Percentiles rank a stretch among this genome's conserved stretches.
Evolutionary conservation across 2,113 vertebrate species (phyloP).

Genomic region (Bagarius yarrelli): DNA sequence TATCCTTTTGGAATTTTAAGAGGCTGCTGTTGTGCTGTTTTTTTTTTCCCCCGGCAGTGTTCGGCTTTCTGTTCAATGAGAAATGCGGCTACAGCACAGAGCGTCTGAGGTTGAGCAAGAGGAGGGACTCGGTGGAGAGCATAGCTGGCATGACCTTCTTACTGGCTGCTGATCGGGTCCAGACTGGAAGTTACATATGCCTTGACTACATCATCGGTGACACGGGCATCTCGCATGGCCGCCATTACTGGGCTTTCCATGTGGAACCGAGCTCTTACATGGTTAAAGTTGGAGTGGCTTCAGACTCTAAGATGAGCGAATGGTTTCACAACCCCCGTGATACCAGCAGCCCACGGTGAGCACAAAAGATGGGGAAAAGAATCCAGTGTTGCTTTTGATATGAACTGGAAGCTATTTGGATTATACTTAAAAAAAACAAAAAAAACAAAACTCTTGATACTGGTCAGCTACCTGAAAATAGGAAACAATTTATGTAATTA

Average conservation of each 20-base stretch:
- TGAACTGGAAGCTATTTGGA: background rate
- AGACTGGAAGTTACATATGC: conserved; percentile 84
- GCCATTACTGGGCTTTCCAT: conserved; percentile 91
- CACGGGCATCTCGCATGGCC: conserved; percentile 84
- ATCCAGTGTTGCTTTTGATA: background rate
- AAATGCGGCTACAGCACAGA: conserved; percentile 92
- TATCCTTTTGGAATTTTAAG: background rate
- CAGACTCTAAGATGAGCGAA: conserved; percentile 85
- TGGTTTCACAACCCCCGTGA: conserved; percentile 90
- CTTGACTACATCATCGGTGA: conserved; percentile 94
- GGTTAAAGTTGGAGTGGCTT: conserved; percentile 92
- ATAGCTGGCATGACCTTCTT: conserved; percentile 84
- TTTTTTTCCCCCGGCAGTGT: conserved; percentile 76
- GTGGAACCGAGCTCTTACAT: conserved; percentile 88
- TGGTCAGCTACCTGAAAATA: background rate
- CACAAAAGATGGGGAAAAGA: background rate
- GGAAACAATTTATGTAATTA: background rate
- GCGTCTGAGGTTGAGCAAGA: conserved; percentile 79
- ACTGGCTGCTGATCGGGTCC: conserved; percentile 84
- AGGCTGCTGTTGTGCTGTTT: background rate
- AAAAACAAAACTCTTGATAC: background rate
- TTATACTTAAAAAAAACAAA: too few species aligned
- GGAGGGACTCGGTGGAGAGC: conserved; percentile 85
- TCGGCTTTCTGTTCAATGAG: conserved; percentile 91
- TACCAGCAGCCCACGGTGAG: conserved; percentile 87